phyloP scores from a whole-genome alignment of 2,797 vertebrate genomes.

The Fundulus diaphanus region DNA sequence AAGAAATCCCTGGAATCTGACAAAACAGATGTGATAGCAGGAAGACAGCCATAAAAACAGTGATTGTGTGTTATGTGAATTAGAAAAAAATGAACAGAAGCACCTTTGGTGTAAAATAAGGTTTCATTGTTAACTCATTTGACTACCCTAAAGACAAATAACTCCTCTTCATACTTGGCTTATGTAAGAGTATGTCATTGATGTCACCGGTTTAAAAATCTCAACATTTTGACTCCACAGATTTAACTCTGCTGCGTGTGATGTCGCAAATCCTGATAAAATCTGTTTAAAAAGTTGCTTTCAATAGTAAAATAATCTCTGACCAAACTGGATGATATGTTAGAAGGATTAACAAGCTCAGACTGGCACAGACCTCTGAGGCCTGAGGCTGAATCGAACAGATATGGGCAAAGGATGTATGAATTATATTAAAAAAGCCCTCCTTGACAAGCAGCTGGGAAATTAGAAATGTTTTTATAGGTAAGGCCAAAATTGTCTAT shows the following conservation, averaged over 20 bases:
- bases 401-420: conserved; percentile 49
- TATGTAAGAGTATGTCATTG: background rate
- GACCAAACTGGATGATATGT: conserved; percentile 38
- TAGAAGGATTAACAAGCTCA: conserved; percentile 44
- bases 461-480: too few relatives aligned
- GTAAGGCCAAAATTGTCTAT: conserved; percentile 4
- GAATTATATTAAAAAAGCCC: conserved; percentile 41
- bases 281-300: background rate
- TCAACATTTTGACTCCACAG: too few relatives aligned
- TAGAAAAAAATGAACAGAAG: too few relatives aligned
- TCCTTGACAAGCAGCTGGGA: too few relatives aligned
- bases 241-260: too few relatives aligned
- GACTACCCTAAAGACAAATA: background rate
- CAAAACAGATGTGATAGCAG: too few relatives aligned
- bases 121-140: too few relatives aligned
- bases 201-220: conserved; percentile 34
- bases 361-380: conserved; percentile 32
- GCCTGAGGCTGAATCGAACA: conserved; percentile 39
- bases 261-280: background rate
- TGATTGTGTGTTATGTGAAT: too few relatives aligned
- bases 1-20: too few relatives aligned
- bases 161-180: conserved; percentile 23
- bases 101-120: too few relatives aligned
- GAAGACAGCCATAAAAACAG: too few relatives aligned
- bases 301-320: conserved; percentile 31